Evolutionary conservation across 1,140 invertebrate genomes (phyloP).

Genomic region (Telenomus remus): DNA sequence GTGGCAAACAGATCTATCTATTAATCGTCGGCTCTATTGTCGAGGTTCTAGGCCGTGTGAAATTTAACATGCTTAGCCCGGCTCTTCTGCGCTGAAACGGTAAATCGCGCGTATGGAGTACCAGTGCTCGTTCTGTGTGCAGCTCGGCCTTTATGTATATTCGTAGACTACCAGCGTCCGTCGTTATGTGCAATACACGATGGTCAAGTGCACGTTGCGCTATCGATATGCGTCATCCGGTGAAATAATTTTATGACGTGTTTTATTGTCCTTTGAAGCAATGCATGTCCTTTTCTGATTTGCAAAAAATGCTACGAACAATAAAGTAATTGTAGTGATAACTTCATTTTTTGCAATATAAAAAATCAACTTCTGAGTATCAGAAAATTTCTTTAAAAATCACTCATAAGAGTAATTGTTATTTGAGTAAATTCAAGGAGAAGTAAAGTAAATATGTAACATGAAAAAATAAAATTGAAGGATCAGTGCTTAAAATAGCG

Average conservation of each 20-base stretch:
- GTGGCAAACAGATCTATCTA: conserved; percentile 65
- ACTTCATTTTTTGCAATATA: too few relatives aligned
- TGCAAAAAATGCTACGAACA: too few relatives aligned
- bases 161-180: conserved; percentile 9
- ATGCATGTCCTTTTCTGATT: neutral
- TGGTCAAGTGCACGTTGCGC: conserved; percentile 40
- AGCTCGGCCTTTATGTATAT: conserved; percentile 20
- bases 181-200: conserved; percentile 39
- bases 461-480: too few relatives aligned
- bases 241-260: conserved; percentile 26
- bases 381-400: too few relatives aligned
- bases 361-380: too few relatives aligned
- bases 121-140: conserved; percentile 31
- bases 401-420: too few relatives aligned
- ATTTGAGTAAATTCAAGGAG: too few relatives aligned
- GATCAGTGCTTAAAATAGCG: neutral
- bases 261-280: conserved; percentile 2
- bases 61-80: conserved; percentile 59
- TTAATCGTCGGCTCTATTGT: conserved; percentile 64
- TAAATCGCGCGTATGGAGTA: conserved; percentile 59
- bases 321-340: too few relatives aligned
- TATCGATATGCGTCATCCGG: conserved; percentile 37
- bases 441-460: too few relatives aligned
- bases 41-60: conserved; percentile 56
- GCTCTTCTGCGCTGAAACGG: conserved; percentile 44